Percentiles rank a stretch among this genome's conserved stretches.
phyloP scores from a whole-genome alignment of 1,140 invertebrate species.

The Telenomus remus region DNA sequence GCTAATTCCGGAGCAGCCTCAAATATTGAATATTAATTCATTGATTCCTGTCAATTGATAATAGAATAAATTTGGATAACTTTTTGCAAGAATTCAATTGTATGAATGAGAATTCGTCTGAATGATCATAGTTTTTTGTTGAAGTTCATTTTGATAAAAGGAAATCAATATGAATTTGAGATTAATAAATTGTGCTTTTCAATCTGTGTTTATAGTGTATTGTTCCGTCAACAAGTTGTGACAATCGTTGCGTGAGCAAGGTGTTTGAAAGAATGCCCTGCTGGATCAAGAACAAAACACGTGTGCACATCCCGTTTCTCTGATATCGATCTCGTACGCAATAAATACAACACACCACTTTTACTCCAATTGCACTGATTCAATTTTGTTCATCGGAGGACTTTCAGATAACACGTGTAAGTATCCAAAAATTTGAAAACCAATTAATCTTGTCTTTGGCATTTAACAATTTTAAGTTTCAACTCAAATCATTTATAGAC shows the following conservation, averaged over 20 bases:
- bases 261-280: neutral
- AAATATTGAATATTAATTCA: too few species aligned
- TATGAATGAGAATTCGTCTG: too few species aligned
- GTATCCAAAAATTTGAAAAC: slow-evolving; percentile 13
- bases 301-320: neutral
- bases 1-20: too few species aligned
- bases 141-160: too few species aligned
- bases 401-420: neutral
- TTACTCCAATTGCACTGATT: slow-evolving; percentile 15
- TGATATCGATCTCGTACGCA: slow-evolving; percentile 11
- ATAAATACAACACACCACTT: slow-evolving; percentile 12
- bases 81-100: too few species aligned
- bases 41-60: too few species aligned
- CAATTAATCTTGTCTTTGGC: neutral
- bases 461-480: too few species aligned
- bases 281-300: slow-evolving; percentile 6
- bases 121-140: neutral
- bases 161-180: too few species aligned
- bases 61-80: too few species aligned
- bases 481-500: too few species aligned
- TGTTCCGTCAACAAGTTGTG: neutral
- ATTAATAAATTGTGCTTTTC: neutral
- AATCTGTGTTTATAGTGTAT: neutral
- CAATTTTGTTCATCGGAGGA: slow-evolving; percentile 2
- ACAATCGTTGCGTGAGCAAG: neutral